A percentile compares a stretch with the other conserved stretches of the same genome.
phyloP scores from a whole-genome alignment of 2,113 vertebrate genomes.

The Antigone vipio region DNA sequence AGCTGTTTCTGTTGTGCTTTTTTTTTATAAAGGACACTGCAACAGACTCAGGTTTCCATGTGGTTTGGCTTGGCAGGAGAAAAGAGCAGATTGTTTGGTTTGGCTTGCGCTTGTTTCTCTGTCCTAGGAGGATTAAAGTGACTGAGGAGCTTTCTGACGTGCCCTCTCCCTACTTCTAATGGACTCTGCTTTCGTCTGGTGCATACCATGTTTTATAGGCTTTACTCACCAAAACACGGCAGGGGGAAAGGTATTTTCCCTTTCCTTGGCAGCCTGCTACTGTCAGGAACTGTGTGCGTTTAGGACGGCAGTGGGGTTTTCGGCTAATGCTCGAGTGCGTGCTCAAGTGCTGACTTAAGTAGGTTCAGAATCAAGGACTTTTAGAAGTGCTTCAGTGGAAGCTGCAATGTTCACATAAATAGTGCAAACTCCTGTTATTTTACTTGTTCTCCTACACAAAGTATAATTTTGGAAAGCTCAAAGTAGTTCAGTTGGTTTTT shows the following conservation, averaged over 20 bases:
- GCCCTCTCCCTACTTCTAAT: background rate
- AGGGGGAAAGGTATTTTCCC: rapidly evolving
- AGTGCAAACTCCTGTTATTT: background rate
- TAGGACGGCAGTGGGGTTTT: background rate
- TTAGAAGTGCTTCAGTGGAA: background rate
- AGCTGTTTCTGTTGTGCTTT: background rate
- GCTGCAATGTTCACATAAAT: rapidly evolving
- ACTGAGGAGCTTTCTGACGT: background rate
- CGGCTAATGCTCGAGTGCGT: background rate
- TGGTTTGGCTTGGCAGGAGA: background rate
- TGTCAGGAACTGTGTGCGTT: background rate
- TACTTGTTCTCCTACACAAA: background rate
- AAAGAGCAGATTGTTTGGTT: background rate
- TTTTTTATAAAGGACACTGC: background rate
- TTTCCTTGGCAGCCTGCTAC: background rate
- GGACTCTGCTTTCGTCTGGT: background rate
- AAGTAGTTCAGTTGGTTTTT: background rate
- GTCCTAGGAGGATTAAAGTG: background rate
- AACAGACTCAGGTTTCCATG: background rate
- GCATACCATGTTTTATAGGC: background rate
- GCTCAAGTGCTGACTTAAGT: background rate
- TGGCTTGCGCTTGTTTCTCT: background rate
- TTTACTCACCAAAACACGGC: rapidly evolving
- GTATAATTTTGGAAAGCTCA: background rate
- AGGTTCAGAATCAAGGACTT: background rate